phyloP scores from a whole-genome alignment of 2,888 invertebrate genomes.

The Drosophila subquinaria region DNA sequence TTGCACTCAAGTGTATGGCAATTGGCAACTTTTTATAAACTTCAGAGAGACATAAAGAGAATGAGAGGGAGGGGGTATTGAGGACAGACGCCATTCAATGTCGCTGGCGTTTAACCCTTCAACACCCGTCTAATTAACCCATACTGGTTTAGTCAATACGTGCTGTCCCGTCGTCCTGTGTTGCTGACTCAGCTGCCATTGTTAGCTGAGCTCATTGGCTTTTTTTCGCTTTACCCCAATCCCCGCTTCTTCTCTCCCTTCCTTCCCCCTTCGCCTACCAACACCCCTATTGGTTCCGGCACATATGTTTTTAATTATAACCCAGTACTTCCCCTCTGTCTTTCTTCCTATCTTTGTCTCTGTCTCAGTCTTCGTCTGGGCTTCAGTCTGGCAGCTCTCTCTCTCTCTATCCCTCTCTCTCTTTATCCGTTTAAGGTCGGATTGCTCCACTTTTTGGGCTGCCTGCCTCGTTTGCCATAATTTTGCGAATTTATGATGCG shows the following conservation, averaged over 20 bases:
- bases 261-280: too few species aligned
- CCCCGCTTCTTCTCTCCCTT: not conserved
- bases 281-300: conserved; percentile 49
- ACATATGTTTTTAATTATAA: conserved; percentile 80
- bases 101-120: conserved; percentile 55
- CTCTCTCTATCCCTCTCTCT: conserved; percentile 2
- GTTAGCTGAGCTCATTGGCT: conserved; percentile 41
- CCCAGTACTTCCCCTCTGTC: conserved; percentile 21
- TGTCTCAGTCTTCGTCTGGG: conserved; percentile 44
- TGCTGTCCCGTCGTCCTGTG: conserved; percentile 21
- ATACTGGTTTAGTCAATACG: conserved; percentile 26
- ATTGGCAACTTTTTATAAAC: conserved; percentile 13
- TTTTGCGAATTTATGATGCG: conserved; percentile 83
- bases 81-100: conserved; percentile 25
- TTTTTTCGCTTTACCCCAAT: too few species aligned
- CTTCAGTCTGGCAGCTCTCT: conserved; percentile 25
- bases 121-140: conserved; percentile 76
- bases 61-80: not conserved
- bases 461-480: conserved; percentile 61
- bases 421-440: conserved; percentile 2
- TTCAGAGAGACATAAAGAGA: not conserved
- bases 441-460: conserved; percentile 53
- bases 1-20: conserved; percentile 39
- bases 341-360: not conserved
- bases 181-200: conserved; percentile 62